Conservation (phyloP, 2,113 vertebrate genomes). For the Microcebus jonahi region DNA sequence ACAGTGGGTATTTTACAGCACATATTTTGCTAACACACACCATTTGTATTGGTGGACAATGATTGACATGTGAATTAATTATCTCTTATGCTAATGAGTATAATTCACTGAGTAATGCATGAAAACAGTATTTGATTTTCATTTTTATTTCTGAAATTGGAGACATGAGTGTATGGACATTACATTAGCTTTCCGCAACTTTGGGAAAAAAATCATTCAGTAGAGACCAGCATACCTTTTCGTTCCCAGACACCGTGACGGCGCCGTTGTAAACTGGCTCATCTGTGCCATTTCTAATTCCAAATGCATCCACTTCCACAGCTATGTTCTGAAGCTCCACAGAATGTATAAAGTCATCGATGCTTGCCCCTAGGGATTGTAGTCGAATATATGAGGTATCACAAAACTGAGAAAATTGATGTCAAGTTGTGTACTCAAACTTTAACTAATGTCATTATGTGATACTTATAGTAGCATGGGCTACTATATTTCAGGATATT, state of each 20-base stretch:
- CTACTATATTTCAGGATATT: not conserved
- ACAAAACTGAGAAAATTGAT: not conserved
- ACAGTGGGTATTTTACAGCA: not conserved
- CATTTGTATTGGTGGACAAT: not conserved
- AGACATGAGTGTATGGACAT: not conserved
- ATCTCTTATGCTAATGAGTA: not conserved
- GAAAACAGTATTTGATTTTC: not conserved
- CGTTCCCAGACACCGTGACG: constrained; percentile 88
- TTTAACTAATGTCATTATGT: not conserved
- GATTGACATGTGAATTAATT: not conserved
- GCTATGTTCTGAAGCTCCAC: constrained; percentile 89
- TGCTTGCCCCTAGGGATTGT: constrained; percentile 85
- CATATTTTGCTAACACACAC: not conserved
- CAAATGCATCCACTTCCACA: constrained; percentile 85
- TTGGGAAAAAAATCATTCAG: not conserved
- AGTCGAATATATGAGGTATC: not conserved
- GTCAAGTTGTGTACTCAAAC: not conserved
- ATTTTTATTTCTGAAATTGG: not conserved
- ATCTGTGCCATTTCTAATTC: constrained; percentile 84
- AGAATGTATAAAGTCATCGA: constrained; percentile 90
- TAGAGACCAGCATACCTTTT: constrained; percentile 85
- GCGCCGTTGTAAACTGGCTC: constrained; percentile 90
- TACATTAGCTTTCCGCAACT: not conserved
- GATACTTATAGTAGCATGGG: not conserved
- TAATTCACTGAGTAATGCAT: not conserved